These are phyloP conservation scores for Perithous albicinctus DNA, from an alignment of 2,888 invertebrate genomes.

Conservation along the genomic window DNA sequence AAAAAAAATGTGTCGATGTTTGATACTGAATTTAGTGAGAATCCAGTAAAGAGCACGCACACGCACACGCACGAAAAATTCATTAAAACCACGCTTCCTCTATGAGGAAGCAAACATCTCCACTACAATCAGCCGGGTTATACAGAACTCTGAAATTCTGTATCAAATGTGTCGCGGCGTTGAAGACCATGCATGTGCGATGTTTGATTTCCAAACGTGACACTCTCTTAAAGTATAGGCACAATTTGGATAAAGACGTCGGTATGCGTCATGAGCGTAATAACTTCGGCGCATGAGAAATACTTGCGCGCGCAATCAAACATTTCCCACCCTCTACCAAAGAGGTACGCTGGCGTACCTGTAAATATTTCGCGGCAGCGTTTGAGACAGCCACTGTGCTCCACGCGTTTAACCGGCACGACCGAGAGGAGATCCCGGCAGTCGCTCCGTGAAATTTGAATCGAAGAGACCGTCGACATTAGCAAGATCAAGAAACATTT, in stretches of 20 bases:
- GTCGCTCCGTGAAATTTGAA: not conserved
- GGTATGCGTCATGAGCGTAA: constrained; percentile 3
- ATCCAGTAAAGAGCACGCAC: too few species aligned
- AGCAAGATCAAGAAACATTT: not conserved
- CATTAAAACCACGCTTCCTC: too few species aligned
- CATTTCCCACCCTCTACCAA: constrained; percentile 65
- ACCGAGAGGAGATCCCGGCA: constrained; percentile 13
- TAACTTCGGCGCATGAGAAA: not conserved
- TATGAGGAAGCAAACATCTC: too few species aligned
- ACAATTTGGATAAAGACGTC: constrained; percentile 4
- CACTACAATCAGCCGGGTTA: too few species aligned
- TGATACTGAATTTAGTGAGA: too few species aligned
- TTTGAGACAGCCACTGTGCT: constrained; percentile 74
- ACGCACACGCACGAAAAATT: too few species aligned
- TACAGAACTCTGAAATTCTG: too few species aligned
- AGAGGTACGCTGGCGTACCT: constrained; percentile 61
- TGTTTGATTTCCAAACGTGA: not conserved
- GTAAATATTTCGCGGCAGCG: constrained; percentile 78
- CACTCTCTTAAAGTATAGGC: not conserved
- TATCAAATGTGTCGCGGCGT: too few species aligned
- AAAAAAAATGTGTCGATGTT: too few species aligned
- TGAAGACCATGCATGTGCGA: too few species aligned
- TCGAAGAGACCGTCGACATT: not conserved
- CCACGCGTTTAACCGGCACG: constrained; percentile 67
- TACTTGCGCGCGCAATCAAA: constrained; percentile 67